Evolutionary conservation across 2,888 invertebrate species (phyloP).

Genomic region (Mythimna ferrago): DNA sequence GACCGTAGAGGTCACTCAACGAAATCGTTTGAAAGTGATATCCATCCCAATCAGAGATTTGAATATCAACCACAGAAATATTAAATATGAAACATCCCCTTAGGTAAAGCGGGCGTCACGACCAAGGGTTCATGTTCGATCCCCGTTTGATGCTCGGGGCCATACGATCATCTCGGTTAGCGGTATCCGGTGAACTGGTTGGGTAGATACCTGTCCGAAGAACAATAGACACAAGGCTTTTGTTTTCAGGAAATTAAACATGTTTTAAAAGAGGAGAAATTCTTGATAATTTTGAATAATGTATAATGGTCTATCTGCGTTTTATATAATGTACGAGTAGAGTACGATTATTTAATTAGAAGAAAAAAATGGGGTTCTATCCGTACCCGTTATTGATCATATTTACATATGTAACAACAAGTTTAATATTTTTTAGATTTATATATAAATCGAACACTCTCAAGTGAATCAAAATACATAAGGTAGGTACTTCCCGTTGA

Average conservation of each 20-base stretch:
- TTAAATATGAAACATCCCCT: slow-evolving; percentile 50
- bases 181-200: slow-evolving; percentile 54
- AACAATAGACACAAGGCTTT: slow-evolving; percentile 26
- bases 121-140: slow-evolving; percentile 44
- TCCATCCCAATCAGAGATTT: background rate
- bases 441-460: too few species aligned
- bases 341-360: too few species aligned
- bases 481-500: too few species aligned
- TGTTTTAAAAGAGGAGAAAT: background rate
- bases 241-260: slow-evolving; percentile 30
- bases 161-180: slow-evolving; percentile 58
- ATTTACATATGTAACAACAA: too few species aligned
- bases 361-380: too few species aligned
- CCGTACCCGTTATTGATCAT: too few species aligned
- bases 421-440: too few species aligned
- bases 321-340: too few species aligned
- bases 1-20: too few species aligned
- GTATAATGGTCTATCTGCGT: too few species aligned
- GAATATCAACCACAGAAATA: slow-evolving; percentile 21
- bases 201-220: slow-evolving; percentile 12
- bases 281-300: background rate
- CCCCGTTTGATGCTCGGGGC: slow-evolving; percentile 55
- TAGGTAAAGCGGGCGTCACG: slow-evolving; percentile 41
- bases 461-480: too few species aligned
- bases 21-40: slow-evolving; percentile 5